Conservation (phyloP, 2,888 invertebrate species). For the Aphidius colemani region DNA sequence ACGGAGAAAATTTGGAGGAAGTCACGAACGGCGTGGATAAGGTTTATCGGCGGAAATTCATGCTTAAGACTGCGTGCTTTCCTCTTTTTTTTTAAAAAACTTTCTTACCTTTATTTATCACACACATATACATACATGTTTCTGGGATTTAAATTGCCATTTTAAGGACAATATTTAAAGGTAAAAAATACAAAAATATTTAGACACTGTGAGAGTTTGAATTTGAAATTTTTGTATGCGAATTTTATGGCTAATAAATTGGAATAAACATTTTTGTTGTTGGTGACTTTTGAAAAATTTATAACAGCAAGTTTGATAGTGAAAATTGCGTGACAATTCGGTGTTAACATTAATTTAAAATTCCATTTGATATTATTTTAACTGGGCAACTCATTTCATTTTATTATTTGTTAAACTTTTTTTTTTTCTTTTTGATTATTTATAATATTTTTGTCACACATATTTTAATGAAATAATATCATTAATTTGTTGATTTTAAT, state of each 20-base stretch:
- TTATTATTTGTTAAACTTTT: constrained; percentile 27
- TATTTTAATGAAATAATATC: constrained; percentile 31
- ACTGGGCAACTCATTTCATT: constrained; percentile 21
- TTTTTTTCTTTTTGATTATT: constrained; percentile 5
- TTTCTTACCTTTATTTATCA: constrained; percentile 24
- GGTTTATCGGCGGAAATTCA: constrained; percentile 42
- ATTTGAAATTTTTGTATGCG: too few species aligned
- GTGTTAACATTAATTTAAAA: constrained; percentile 33
- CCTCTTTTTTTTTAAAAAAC: not conserved
- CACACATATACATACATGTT: constrained; percentile 12
- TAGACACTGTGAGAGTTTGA: too few species aligned
- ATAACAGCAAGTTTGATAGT: constrained; percentile 15
- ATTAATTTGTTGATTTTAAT: too few species aligned
- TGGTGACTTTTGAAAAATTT: too few species aligned
- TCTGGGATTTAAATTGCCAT: constrained; percentile 12
- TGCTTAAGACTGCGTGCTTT: constrained; percentile 34
- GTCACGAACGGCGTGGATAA: constrained; percentile 40
- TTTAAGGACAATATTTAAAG: not conserved
- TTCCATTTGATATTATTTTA: constrained; percentile 12
- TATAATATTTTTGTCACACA: not conserved
- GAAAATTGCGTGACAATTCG: constrained; percentile 37
- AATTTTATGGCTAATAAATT: too few species aligned
- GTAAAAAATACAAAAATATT: too few species aligned
- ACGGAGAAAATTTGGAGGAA: constrained; percentile 35
- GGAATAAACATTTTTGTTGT: too few species aligned